phyloP scores from a whole-genome alignment of 2,113 vertebrate species.

The Anser brachyrhynchus region DNA sequence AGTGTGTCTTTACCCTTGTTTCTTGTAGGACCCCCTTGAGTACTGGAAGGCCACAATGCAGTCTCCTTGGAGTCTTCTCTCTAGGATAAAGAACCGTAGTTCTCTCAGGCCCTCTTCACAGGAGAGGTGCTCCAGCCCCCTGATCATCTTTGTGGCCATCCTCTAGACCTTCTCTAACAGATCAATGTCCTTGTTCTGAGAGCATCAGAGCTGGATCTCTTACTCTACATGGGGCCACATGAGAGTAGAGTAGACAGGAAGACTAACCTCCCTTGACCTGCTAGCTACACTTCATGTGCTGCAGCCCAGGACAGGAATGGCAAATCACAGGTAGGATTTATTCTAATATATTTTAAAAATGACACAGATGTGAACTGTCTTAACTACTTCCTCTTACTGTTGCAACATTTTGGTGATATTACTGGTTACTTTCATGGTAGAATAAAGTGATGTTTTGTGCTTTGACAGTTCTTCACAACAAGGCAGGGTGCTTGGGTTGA shows the following conservation, averaged over 20 bases:
- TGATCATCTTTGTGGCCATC: too few species aligned
- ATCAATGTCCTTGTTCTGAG: background rate
- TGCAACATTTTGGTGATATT: background rate
- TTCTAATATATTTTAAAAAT: background rate
- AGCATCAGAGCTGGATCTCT: background rate
- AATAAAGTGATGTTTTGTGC: background rate
- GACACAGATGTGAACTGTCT: background rate
- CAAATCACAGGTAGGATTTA: background rate
- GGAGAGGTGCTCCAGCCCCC: too few species aligned
- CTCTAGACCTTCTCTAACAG: too few species aligned
- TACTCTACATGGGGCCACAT: background rate
- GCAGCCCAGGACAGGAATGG: background rate
- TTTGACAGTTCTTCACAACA: background rate
- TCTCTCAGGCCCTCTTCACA: too few species aligned
- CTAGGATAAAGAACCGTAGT: too few species aligned
- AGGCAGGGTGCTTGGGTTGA: background rate
- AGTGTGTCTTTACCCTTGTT: too few species aligned
- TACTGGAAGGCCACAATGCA: too few species aligned
- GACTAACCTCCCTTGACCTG: background rate
- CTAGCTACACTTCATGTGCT: background rate
- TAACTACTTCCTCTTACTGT: background rate
- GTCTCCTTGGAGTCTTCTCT: too few species aligned
- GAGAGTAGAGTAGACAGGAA: background rate
- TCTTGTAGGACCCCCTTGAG: too few species aligned
- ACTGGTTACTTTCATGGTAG: background rate